Conservation (phyloP, 1,140 invertebrate genomes). For the Tetramorium alpestre region DNA sequence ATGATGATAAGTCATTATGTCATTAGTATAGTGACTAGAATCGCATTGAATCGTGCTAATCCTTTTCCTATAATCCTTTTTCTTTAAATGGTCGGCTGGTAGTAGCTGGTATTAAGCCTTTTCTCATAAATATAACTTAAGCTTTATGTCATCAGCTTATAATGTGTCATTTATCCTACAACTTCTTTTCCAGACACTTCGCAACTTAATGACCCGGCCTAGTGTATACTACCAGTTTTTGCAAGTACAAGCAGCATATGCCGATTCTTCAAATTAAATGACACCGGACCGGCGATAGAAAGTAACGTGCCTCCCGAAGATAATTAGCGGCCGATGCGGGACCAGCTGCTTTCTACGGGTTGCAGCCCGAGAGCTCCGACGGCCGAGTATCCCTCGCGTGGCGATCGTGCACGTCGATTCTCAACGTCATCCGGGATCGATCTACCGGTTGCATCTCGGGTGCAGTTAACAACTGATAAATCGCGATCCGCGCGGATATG, state of each 20-base stretch:
- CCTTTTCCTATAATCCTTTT: not conserved
- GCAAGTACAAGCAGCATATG: slow-evolving; percentile 24
- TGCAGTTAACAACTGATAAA: slow-evolving; percentile 78
- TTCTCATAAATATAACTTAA: slow-evolving; percentile 18
- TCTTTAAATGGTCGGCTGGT: not conserved
- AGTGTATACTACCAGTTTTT: not conserved
- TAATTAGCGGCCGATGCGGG: slow-evolving; percentile 46
- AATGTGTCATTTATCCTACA: not conserved
- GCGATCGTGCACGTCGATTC: slow-evolving; percentile 69
- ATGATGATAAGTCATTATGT: not conserved
- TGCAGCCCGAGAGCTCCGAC: slow-evolving; percentile 27
- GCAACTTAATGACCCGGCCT: not conserved
- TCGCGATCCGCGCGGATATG: slow-evolving; percentile 67
- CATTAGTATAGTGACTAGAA: not conserved
- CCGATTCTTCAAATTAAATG: slow-evolving; percentile 10
- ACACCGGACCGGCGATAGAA: slow-evolving; percentile 11
- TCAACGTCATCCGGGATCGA: slow-evolving; percentile 66
- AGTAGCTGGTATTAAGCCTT: not conserved
- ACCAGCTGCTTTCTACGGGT: slow-evolving; percentile 45
- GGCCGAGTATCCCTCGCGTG: slow-evolving; percentile 53
- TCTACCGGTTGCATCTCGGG: slow-evolving; percentile 72
- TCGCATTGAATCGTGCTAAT: not conserved
- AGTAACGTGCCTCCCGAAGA: slow-evolving; percentile 16
- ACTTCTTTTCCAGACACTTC: not conserved
- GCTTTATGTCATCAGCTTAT: not conserved